These are phyloP conservation scores for Alcis repandata DNA, from an alignment of 2,888 invertebrate species.

Conservation along the genomic window DNA sequence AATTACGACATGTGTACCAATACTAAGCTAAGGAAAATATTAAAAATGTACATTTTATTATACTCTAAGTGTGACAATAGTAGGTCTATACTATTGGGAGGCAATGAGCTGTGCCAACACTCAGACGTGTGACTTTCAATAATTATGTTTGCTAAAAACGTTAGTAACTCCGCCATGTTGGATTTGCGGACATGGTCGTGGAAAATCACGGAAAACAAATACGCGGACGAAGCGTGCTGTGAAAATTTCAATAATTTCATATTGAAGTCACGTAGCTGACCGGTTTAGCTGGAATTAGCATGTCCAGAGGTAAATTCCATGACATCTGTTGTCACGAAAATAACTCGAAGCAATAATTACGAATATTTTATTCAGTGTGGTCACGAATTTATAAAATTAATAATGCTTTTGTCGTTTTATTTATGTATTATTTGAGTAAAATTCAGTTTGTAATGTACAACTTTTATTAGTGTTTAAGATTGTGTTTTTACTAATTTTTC, in stretches of 20 bases:
- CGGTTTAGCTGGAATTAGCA: constrained; percentile 31
- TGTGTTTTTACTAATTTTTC: too few species aligned
- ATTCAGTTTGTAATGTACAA: too few species aligned
- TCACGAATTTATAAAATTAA: background rate
- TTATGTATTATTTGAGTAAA: too few species aligned
- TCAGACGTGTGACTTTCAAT: constrained; percentile 81
- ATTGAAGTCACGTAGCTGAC: constrained; percentile 35
- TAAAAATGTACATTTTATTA: constrained; percentile 48
- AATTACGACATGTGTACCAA: constrained; percentile 45
- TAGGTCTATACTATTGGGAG: constrained; percentile 60
- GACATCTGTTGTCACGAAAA: constrained; percentile 9
- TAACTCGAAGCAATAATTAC: constrained; percentile 13
- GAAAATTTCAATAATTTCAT: constrained; percentile 32
- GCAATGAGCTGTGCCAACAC: constrained; percentile 79
- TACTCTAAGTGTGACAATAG: constrained; percentile 63
- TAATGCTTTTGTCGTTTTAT: background rate
- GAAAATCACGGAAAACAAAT: constrained; percentile 62
- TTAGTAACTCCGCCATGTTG: constrained; percentile 76
- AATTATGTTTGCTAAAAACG: constrained; percentile 82
- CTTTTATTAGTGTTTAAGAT: too few species aligned
- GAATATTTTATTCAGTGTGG: constrained; percentile 5
- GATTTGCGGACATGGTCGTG: constrained; percentile 55
- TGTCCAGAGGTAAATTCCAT: constrained; percentile 26
- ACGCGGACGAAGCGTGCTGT: constrained; percentile 37
- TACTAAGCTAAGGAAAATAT: constrained; percentile 40